A percentile compares a stretch with the other conserved stretches of the same genome.
These are phyloP conservation scores for cat (Felis catus) DNA, from an alignment of 2,113 vertebrate species.

Conservation along the genomic window DNA sequence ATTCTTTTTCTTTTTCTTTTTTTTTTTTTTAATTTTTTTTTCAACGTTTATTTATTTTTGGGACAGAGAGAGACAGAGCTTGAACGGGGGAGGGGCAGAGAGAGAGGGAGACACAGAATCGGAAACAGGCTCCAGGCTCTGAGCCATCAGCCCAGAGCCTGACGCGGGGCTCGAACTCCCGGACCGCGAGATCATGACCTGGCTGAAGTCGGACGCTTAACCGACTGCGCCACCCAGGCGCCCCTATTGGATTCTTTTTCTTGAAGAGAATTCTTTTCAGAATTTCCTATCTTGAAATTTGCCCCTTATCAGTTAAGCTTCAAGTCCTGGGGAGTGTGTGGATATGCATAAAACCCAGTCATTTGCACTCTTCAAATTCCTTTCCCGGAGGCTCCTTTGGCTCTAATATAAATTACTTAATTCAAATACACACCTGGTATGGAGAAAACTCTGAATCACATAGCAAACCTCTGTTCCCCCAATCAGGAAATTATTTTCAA, in stretches of 20 bases:
- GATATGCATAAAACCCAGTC: background rate
- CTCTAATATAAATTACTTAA: background rate
- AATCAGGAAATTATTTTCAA: background rate
- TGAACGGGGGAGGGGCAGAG: too few species aligned
- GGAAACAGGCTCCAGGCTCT: too few species aligned
- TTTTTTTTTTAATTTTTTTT: too few species aligned
- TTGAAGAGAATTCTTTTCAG: background rate
- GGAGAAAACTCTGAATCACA: background rate
- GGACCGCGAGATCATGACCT: too few species aligned
- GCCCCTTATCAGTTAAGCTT: background rate
- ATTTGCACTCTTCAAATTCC: background rate
- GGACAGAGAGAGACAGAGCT: too few species aligned
- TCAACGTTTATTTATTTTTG: too few species aligned
- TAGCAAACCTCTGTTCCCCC: background rate
- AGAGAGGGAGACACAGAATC: too few species aligned
- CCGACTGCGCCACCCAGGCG: too few species aligned
- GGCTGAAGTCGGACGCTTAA: too few species aligned
- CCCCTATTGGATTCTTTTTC: background rate
- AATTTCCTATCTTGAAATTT: background rate
- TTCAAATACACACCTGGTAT: background rate
- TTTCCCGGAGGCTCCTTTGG: background rate
- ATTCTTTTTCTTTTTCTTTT: background rate
- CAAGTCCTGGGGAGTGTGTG: background rate
- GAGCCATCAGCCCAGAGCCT: too few species aligned
- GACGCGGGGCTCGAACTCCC: too few species aligned